A percentile compares a stretch with the other conserved stretches of the same genome.
Evolutionary conservation across 2,888 invertebrate genomes (phyloP).

Genomic region (Noctua comes): DNA sequence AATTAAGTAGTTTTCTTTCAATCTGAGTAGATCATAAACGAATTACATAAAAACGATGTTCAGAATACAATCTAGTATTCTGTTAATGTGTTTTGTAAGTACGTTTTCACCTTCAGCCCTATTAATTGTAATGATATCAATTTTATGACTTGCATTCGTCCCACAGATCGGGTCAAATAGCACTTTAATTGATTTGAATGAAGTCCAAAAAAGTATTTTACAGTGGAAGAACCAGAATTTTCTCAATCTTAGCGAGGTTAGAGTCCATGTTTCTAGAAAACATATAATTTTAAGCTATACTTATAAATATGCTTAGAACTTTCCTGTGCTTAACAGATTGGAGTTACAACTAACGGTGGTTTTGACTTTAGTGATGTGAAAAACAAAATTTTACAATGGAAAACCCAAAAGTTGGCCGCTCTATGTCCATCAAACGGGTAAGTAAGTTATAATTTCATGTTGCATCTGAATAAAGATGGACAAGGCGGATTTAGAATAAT

Average conservation of each 20-base stretch:
- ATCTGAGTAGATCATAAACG: background rate
- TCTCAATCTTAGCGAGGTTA: constrained; percentile 85
- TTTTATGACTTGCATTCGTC: constrained; percentile 54
- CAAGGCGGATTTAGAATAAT: too few relatives aligned
- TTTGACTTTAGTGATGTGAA: constrained; percentile 87
- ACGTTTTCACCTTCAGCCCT: constrained; percentile 52
- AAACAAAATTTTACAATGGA: constrained; percentile 88
- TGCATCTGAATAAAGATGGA: background rate
- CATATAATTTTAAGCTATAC: background rate
- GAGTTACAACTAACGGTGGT: constrained; percentile 82
- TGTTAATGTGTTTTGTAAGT: constrained; percentile 77
- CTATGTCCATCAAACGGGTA: constrained; percentile 87
- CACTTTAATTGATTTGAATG: constrained; percentile 83
- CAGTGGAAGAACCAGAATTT: constrained; percentile 85
- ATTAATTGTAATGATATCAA: constrained; percentile 2
- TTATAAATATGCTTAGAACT: background rate
- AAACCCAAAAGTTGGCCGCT: constrained; percentile 84
- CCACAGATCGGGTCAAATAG: constrained; percentile 82
- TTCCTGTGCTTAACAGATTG: constrained; percentile 74
- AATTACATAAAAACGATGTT: constrained; percentile 65
- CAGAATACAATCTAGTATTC: constrained; percentile 73
- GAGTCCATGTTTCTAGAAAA: constrained; percentile 58
- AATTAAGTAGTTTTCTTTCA: constrained; percentile 2
- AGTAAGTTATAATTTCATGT: constrained; percentile 70
- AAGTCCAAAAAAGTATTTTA: constrained; percentile 83